Evolutionary conservation across 2,113 vertebrate genomes (phyloP), one percentile per base, ranked within the genome.

Genomic region (Ploceus nigricollis): DNA sequence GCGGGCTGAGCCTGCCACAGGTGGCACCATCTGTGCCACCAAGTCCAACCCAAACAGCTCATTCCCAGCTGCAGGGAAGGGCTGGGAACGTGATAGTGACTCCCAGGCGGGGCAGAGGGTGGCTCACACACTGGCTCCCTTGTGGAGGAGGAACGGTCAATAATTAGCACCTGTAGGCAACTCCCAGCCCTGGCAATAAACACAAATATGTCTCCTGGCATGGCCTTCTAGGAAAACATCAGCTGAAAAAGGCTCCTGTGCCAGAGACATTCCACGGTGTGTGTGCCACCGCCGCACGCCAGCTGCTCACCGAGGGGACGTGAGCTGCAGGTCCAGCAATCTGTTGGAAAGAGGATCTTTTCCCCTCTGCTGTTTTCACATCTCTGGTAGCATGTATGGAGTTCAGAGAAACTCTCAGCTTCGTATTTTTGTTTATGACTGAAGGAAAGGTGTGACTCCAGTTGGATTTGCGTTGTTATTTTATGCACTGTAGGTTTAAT

Each of bases 121-220:
- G 70, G 42, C 82, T 94, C 57, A 21, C 57, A 97, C 92, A 96
- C 63, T 95, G 85, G 14, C 10, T 83, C 23, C 63, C 68, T 94
- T 96, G 94, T 96, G 93, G 80, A 90, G 90, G 82, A 79, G 87
- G 78, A 94, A 95, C 4, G 23, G 81, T 47, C 81, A 56, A 51
- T 82, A 94, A 90, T 85, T 44, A 82, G 93, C 88, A 93, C 88
- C 87, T 83, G 95, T 35, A 77, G 84, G 71, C 83, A 64, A 61
- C 83, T 93, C 86, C 87, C 91, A 89, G 90, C 56, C 28, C 66
- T 66, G 65, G 83, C 86, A 95, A 86, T 83, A 97, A 97, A 86
- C 83, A 96, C 70, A 97, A 96, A 96, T 91, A 92, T 81, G 77
- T 92, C 87, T 95, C 82, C 95, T 97, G 93, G 93, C 95, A 79